Conservation (phyloP, 2,888 invertebrate genomes). For the Plutella xylostella region DNA sequence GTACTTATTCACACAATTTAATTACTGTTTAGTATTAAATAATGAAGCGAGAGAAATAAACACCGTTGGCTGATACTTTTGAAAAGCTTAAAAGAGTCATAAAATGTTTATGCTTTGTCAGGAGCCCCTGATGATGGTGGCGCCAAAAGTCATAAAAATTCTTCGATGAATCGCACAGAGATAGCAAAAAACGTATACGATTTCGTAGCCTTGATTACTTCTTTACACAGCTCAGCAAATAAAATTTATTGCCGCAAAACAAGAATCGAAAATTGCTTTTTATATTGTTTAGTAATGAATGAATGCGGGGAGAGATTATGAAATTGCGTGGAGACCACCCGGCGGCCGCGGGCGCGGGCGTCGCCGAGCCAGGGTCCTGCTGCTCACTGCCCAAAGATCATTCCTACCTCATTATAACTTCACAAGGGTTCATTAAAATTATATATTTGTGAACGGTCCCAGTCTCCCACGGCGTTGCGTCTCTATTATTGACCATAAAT, state of each 20-base stretch:
- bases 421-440: slow-evolving; percentile 63
- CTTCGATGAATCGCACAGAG: slow-evolving; percentile 1
- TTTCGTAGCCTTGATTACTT: slow-evolving; percentile 5
- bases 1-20: background rate
- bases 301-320: slow-evolving; percentile 21
- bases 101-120: slow-evolving; percentile 5
- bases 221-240: slow-evolving; percentile 7
- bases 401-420: slow-evolving; percentile 44
- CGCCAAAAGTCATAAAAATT: slow-evolving; percentile 8
- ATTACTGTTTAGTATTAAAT: slow-evolving; percentile 26
- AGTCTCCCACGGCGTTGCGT: slow-evolving; percentile 68
- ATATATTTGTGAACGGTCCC: slow-evolving; percentile 56
- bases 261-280: slow-evolving; percentile 13
- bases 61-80: background rate
- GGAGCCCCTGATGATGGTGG: slow-evolving; percentile 6
- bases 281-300: slow-evolving; percentile 22
- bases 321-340: slow-evolving; percentile 45
- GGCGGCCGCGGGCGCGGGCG: slow-evolving; percentile 17
- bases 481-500: slow-evolving; percentile 70
- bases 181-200: slow-evolving; percentile 3
- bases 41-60: slow-evolving; percentile 24
- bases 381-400: slow-evolving; percentile 18
- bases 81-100: slow-evolving; percentile 1
- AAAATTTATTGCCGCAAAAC: slow-evolving; percentile 6
- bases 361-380: background rate